Base-by-base conservation (phyloP, 2,888 invertebrate species). In the Nomada ruficornis region DNA sequence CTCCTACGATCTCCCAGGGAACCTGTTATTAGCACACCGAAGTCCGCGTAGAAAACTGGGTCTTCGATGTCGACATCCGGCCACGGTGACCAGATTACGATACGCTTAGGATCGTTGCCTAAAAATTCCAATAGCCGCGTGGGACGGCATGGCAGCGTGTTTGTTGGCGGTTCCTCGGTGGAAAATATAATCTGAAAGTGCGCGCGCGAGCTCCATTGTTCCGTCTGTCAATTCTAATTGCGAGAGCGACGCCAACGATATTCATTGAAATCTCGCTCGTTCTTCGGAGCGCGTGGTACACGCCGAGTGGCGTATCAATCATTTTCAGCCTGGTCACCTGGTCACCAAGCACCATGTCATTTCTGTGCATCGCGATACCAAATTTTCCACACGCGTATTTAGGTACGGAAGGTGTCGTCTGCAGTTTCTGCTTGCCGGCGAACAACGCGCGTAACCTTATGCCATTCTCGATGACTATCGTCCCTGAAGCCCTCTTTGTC, bases 141-240 rank as follows among this genome's bases (percentile, higher is more conserved):
- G 87, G 88, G 88, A 73, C 67, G 80, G 47, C 13, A 0, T 3
- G 47, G 23, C 55, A n/a, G 57, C 83, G 42, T 26, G 44, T 57
- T 69, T 57, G 68, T 74, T 68, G 78, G 77, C 73, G 67, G 64
- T 64, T 72, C 69, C 63, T 60, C 72, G 68, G 26, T 26, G 44
- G 68, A 60, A 77, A 74, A 68, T 75, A 78, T 82, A 75, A 80
- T 60, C 77, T 63, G 15, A 20, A 47, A 44, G 62, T 50, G 20
- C 15, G 20, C 2, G 55, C 54, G 72, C 63, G 42, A 75, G 72
- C 70, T 57, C 87, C 80, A 89, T 90, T 89, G 89, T 90, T 88
- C 89, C 85, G 87, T 87, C 86, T 80, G 80, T 90, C 89, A 86
- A 85, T 85, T 79, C 84, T 87, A 88, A 88, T 88, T 87, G 86